Evolutionary conservation across 2,113 vertebrate species (phyloP).

Genomic region (Haemorhous mexicanus): DNA sequence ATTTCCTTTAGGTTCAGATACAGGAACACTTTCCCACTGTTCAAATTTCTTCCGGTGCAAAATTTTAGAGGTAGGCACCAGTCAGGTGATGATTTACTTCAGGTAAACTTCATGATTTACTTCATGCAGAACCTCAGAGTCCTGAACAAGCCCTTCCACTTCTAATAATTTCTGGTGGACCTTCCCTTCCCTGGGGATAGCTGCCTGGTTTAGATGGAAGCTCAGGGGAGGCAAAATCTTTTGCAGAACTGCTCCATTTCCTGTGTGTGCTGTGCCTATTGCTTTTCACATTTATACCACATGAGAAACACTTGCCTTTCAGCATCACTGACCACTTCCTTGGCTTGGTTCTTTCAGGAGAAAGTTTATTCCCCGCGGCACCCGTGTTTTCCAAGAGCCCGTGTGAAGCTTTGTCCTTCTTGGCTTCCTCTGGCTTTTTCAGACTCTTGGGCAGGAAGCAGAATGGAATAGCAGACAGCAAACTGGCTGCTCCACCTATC

Average conservation of each 20-base stretch:
- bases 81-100: background rate
- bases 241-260: background rate
- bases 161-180: background rate
- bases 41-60: background rate
- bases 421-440: slow-evolving; percentile 48
- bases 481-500: slow-evolving; percentile 61
- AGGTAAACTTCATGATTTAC: background rate
- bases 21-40: background rate
- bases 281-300: background rate
- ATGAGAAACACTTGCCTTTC: slow-evolving; percentile 54
- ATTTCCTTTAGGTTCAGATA: background rate
- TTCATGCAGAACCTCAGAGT: background rate
- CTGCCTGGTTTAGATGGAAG: background rate
- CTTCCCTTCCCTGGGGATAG: background rate
- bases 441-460: slow-evolving; percentile 85
- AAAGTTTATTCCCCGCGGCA: background rate
- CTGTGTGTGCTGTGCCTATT: rapidly evolving
- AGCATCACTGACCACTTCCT: background rate
- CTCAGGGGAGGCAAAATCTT: background rate
- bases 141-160: background rate
- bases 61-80: background rate
- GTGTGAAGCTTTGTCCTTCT: background rate
- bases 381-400: background rate
- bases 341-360: background rate
- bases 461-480: slow-evolving; percentile 85